phyloP scores from a whole-genome alignment of 2,888 invertebrate genomes.

The Zygogramma bicolorata region DNA sequence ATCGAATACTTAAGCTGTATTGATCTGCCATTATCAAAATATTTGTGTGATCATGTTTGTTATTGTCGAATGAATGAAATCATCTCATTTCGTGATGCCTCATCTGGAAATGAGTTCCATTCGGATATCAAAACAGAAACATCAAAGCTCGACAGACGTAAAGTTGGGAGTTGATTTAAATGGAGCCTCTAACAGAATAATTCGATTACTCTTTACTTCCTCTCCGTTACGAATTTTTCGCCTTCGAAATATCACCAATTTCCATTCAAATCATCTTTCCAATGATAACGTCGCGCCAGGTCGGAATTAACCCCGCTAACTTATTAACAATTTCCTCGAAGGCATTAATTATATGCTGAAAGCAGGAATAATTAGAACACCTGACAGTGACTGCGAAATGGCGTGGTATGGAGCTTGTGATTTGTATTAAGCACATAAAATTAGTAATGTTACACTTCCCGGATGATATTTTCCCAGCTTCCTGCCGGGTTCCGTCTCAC shows the following conservation, averaged over 20 bases:
- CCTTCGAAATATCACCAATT: neutral
- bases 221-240: neutral
- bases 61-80: too few species aligned
- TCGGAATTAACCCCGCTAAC: conserved; percentile 45
- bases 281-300: conserved; percentile 20
- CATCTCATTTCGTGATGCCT: too few species aligned
- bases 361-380: conserved; percentile 48
- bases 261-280: neutral
- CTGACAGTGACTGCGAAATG: conserved; percentile 49
- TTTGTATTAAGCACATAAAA: conserved; percentile 49
- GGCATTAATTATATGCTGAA: conserved; percentile 48
- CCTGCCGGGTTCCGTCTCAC: conserved; percentile 25
- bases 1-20: too few species aligned
- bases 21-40: too few species aligned
- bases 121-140: too few species aligned
- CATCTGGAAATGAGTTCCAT: too few species aligned
- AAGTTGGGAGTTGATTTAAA: too few species aligned
- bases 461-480: conserved; percentile 42
- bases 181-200: neutral
- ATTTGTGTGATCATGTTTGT: too few species aligned
- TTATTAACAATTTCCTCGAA: conserved; percentile 49
- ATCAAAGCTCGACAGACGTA: too few species aligned
- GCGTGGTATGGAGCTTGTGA: conserved; percentile 41
- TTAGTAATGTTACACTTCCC: conserved; percentile 46
- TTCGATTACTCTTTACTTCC: neutral